Evolutionary conservation across 1,140 invertebrate genomes (phyloP), one percentile per base, ranked within the genome.

Genomic region (Euura lappo): DNA sequence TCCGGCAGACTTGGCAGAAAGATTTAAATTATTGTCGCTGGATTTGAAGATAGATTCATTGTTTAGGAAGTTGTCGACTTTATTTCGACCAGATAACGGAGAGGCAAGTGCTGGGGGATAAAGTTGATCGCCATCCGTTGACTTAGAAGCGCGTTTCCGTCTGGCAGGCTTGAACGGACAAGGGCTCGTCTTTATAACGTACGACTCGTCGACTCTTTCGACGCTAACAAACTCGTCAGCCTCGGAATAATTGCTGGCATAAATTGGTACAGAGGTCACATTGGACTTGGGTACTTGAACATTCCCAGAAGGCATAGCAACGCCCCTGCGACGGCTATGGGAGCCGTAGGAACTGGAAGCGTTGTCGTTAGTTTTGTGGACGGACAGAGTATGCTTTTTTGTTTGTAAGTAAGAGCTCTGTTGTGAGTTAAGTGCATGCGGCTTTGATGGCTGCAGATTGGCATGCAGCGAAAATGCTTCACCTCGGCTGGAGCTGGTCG

Each of bases 171-270:
- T 79, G 47, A 87, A 84, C 0, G 85, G 86, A 45, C 79, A 78
- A 0, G 86, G 79, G 66, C 85, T 86, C 0, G 85, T 86, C 6
- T 76, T 75, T 13, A 88, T 85, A 70, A 84, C 69, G 71, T 86
- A 86, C 5, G 70, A 74, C n/a, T 80, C 73, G 11, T 85, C 69
- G 5, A 81, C 45, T 28, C 74, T 78, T 64, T 84, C 84, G 4
- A 86, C 81, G 65, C 83, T 83, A 4, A 88, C 81, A 28, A 86
- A 88, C 45, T 88, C 85, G 8, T 85, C 84, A 3, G 82, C 78
- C 8, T 83, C 80, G 64, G 13, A 28, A 67, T 67, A 67, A 28
- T 44, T 7, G 6, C 7, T 28, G 7, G 8, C 66, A 67, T 67
- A 13, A 67, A 51, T 51, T 8, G 7, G n/a, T 51, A 51, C 7